Evolutionary conservation across 1,140 invertebrate species (phyloP), one percentile per base, ranked within the genome.

Genomic region (Pachyrhynchus sulphureomaculatus): DNA sequence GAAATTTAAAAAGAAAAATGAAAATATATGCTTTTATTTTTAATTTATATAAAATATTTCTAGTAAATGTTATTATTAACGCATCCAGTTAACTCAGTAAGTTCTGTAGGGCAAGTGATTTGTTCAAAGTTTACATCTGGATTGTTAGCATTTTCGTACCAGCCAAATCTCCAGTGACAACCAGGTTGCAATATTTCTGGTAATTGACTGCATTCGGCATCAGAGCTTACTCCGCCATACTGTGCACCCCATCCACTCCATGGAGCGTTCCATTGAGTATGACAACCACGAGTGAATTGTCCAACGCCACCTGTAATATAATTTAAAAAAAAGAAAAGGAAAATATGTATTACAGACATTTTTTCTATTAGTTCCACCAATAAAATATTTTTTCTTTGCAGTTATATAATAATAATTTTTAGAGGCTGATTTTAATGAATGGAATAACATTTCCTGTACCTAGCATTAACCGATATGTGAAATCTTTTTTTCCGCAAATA

Each of bases 241-340:
- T 37, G 17, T 33, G 34, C 23, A 58, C 41, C 23, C 20, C 18
- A 57, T 61, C n/a, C n/a, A n/a, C n/a, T n/a, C n/a, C n/a, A n/a
- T n/a, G n/a, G n/a, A n/a, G n/a, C n/a, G n/a, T n/a, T n/a, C n/a
- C n/a, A n/a, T n/a, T n/a, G n/a, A n/a, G n/a, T n/a, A n/a, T n/a
- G n/a, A n/a, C n/a, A n/a, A n/a, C 64, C 64, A 10, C 13, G 10
- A 13, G 57, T 55, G 53, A 65, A 65, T 13, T 51, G 44, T 8
- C 64, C 64, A 36, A 65, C 58, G 26, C 64, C 64, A 57, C 64
- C 64, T 61, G 17, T 23, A 53, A 53, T 49, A 57, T 9, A 39
- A 8, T 8, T 13, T 8, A 8, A 8, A 32, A n/a, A n/a, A n/a
- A n/a, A n/a, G n/a, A n/a, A n/a, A n/a, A n/a, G n/a, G n/a, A n/a